phyloP scores from a whole-genome alignment of 2,888 invertebrate species.

The Acronicta aceris region DNA sequence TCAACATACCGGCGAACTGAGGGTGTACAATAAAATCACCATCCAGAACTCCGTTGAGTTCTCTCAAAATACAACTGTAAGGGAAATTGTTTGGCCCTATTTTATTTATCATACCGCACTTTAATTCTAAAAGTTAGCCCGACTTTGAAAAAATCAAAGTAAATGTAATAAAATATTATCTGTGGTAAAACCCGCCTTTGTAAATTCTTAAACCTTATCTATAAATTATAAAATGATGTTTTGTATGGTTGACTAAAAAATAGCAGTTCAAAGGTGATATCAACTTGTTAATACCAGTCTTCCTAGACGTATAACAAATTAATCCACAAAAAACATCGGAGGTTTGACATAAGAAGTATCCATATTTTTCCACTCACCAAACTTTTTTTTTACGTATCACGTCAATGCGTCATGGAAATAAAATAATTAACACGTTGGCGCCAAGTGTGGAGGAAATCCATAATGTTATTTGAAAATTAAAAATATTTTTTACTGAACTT shows the following conservation, averaged over 20 bases:
- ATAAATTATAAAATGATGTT: neutral
- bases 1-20: no score
- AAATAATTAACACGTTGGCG: constrained; percentile 18
- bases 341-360: constrained; percentile 9
- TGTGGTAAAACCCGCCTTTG: no score
- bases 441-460: constrained; percentile 17
- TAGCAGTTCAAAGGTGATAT: neutral
- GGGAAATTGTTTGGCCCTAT: no score
- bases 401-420: neutral
- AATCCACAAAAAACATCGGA: neutral
- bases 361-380: constrained; percentile 4
- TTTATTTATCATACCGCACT: no score
- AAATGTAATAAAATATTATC: no score
- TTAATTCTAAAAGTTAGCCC: no score
- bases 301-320: neutral
- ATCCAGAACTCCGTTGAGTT: no score
- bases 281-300: neutral
- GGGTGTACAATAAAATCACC: no score
- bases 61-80: no score
- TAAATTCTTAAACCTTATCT: no score
- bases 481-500: neutral
- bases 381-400: constrained; percentile 8
- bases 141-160: no score
- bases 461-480: neutral
- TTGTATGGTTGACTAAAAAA: neutral